Conservation (phyloP, 2,888 invertebrate genomes). For the Coenonympha arcania region DNA sequence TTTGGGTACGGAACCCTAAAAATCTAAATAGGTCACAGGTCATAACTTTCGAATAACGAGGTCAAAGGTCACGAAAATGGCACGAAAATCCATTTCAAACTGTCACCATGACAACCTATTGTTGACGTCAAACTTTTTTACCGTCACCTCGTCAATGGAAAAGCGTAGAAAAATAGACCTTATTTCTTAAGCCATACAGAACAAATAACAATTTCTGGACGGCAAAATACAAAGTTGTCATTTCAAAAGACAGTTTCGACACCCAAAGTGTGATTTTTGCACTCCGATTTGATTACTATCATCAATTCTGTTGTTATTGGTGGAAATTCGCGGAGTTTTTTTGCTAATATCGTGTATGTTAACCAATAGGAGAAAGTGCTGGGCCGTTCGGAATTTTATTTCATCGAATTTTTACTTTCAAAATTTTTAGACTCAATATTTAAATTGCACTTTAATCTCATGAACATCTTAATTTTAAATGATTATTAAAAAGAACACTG, state of each 20-base stretch:
- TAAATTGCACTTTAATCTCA: too few species aligned
- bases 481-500: too few species aligned
- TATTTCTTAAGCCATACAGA: not conserved
- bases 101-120: slow-evolving; percentile 19
- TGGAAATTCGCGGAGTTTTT: not conserved
- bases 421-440: too few species aligned
- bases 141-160: not conserved
- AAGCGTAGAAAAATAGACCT: slow-evolving; percentile 3
- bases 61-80: slow-evolving; percentile 14
- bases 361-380: too few species aligned
- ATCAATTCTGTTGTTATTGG: not conserved
- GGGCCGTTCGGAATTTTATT: too few species aligned
- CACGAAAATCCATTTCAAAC: slow-evolving; percentile 15
- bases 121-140: slow-evolving; percentile 1
- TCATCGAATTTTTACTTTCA: too few species aligned
- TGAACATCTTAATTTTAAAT: too few species aligned
- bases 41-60: slow-evolving; percentile 10
- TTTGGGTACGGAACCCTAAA: not conserved
- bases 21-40: not conserved
- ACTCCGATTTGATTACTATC: not conserved
- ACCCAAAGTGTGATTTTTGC: not conserved
- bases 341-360: not conserved
- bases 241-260: not conserved
- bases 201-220: not conserved
- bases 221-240: not conserved